Percentiles rank a stretch among this genome's conserved stretches.
These are phyloP conservation scores for Nixonia krombeini DNA, from an alignment of 1,140 invertebrate genomes.

Conservation along the genomic window DNA sequence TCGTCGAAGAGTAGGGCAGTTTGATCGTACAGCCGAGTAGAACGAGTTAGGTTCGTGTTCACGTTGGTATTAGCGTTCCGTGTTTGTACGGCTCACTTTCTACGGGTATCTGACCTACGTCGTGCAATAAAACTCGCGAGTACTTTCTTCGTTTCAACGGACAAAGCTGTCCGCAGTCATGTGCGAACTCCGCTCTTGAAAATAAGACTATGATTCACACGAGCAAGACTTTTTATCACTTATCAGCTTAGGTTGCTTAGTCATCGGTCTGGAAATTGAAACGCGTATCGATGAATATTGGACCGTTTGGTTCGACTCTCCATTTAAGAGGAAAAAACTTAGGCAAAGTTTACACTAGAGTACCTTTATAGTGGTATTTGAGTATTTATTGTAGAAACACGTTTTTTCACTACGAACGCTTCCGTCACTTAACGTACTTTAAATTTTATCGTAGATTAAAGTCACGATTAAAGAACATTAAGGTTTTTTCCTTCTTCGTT, in stretches of 20 bases:
- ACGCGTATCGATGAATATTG: too few relatives aligned
- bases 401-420: too few relatives aligned
- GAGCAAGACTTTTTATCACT: constrained; percentile 14
- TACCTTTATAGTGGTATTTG: too few relatives aligned
- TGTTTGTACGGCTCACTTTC: constrained; percentile 60
- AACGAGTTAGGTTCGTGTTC: constrained; percentile 34
- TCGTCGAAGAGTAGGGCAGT: constrained; percentile 28
- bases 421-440: too few relatives aligned
- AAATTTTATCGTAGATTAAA: too few relatives aligned
- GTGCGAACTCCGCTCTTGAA: constrained; percentile 44
- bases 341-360: too few relatives aligned
- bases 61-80: constrained; percentile 38
- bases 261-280: too few relatives aligned
- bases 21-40: constrained; percentile 9
- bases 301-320: too few relatives aligned
- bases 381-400: too few relatives aligned
- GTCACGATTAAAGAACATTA: too few relatives aligned
- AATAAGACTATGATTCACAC: constrained; percentile 27
- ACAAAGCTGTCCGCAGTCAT: constrained; percentile 49
- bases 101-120: constrained; percentile 51
- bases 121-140: constrained; percentile 45
- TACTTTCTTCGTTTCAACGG: constrained; percentile 55
- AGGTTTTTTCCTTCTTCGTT: too few relatives aligned
- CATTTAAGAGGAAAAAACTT: too few relatives aligned
- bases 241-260: background rate